These are phyloP conservation scores for Plagodis pulveraria DNA, from an alignment of 2,888 invertebrate species.

Conservation along the genomic window DNA sequence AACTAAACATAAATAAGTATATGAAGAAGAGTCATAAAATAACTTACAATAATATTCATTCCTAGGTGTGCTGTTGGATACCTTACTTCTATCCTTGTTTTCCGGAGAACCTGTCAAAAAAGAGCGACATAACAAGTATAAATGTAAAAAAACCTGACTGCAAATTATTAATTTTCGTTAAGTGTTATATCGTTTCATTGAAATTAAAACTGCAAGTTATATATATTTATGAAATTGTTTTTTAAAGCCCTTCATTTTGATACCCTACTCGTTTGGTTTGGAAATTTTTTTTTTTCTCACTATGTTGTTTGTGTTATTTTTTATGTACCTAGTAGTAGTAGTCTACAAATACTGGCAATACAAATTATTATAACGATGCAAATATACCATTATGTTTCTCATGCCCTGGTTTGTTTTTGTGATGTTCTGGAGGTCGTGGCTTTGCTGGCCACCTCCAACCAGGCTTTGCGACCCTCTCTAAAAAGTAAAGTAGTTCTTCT, in stretches of 20 bases:
- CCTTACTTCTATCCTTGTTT: constrained; percentile 68
- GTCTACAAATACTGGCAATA: too few relatives aligned
- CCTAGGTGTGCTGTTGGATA: constrained; percentile 69
- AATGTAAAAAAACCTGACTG: too few relatives aligned
- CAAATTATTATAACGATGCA: not conserved
- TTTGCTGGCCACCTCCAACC: constrained; percentile 94
- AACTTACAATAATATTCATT: constrained; percentile 84
- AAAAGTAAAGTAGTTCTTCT: constrained; percentile 90
- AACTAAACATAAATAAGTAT: too few relatives aligned
- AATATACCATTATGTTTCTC: constrained; percentile 69
- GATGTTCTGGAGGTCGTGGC: constrained; percentile 88
- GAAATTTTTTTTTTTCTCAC: too few relatives aligned
- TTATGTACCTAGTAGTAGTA: too few relatives aligned
- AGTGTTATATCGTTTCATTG: too few relatives aligned
- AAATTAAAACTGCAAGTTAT: too few relatives aligned
- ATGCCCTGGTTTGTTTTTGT: constrained; percentile 80
- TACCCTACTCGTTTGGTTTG: too few relatives aligned
- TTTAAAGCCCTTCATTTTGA: too few relatives aligned
- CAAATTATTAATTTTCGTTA: too few relatives aligned
- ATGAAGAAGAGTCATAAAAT: not conserved
- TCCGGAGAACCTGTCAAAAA: constrained; percentile 65
- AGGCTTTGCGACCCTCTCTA: constrained; percentile 91
- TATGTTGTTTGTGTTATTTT: too few relatives aligned
- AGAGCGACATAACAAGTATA: not conserved
- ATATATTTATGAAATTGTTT: too few relatives aligned